phyloP scores from a whole-genome alignment of 2,797 vertebrate genomes.

The Merluccius polli region DNA sequence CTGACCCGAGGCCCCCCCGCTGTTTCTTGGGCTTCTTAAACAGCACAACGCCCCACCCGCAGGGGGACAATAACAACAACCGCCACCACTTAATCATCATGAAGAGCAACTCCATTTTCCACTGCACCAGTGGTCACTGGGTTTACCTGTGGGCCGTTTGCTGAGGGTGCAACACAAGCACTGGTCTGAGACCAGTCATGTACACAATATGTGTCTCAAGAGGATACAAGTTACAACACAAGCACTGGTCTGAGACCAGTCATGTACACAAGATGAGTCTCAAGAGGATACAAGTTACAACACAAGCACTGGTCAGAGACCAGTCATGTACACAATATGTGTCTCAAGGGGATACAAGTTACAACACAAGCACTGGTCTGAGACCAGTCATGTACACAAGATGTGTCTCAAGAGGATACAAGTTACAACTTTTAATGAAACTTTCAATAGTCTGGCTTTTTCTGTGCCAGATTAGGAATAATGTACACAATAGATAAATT shows the following conservation, averaged over 20 bases:
- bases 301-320: too few species aligned
- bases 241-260: background rate
- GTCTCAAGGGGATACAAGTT: too few species aligned
- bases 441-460: background rate
- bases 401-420: background rate
- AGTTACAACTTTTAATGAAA: background rate
- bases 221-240: too few species aligned
- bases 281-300: background rate
- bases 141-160: background rate
- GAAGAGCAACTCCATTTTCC: background rate
- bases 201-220: too few species aligned
- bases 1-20: background rate
- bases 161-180: background rate
- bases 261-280: background rate
- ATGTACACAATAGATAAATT: background rate
- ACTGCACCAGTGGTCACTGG: background rate
- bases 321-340: too few species aligned
- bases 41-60: background rate
- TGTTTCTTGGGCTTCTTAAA: background rate
- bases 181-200: too few species aligned
- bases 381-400: background rate
- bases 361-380: background rate
- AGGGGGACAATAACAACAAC: background rate
- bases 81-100: background rate
- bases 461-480: background rate